Base-by-base conservation (phyloP, 2,888 invertebrate species). In the Flexamia atlantica region DNA sequence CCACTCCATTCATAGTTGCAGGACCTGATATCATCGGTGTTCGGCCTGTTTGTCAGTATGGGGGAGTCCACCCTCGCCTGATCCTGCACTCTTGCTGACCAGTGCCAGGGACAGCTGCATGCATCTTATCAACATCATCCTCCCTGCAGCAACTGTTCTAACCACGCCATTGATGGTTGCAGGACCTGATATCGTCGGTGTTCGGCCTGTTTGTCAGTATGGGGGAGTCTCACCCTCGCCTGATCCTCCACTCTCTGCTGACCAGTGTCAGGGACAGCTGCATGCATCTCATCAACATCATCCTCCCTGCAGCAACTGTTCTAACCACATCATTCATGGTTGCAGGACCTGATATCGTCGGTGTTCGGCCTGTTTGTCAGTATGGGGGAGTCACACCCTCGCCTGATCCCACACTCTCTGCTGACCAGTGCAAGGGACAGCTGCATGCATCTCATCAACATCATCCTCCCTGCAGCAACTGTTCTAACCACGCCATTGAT, bases 141-240 rank as follows among this genome's bases (percentile, higher is more conserved):
- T 98, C 93, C 94, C 83, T 97, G 97, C 88, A 96, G 97, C 64
- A 94, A 95, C 85, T 93, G 94, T 86, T 94, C 95, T 10, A 98
- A 98, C 0, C 93, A 95, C 86, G n/a, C n/a, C n/a, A n/a, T n/a
- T n/a, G n/a, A n/a, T n/a, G n/a, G n/a, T n/a, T n/a, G n/a, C 90
- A 95, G 95, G 97, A 97, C 88, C 91, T 95, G 50, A 90, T 95
- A 23, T 92, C 94, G 0, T 93, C 93, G 76, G 90, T 95, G 79
- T 94, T 95, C 88, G 94, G 94, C 23, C 91, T 95, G 87, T 92
- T 95, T 86, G 94, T 95, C 28, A 93, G 94, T 0, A 88, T 93
- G 14, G 93, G 91, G 12, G 93, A 93, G 86, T 90, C 91, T 20
- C 92, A 93, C 86, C 90, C 92, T 60, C 90, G 91, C 57, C 87